Evolutionary conservation across 1,140 invertebrate species (phyloP), one percentile per base, ranked within the genome.

Genomic region (Polypedilum pembai): DNA sequence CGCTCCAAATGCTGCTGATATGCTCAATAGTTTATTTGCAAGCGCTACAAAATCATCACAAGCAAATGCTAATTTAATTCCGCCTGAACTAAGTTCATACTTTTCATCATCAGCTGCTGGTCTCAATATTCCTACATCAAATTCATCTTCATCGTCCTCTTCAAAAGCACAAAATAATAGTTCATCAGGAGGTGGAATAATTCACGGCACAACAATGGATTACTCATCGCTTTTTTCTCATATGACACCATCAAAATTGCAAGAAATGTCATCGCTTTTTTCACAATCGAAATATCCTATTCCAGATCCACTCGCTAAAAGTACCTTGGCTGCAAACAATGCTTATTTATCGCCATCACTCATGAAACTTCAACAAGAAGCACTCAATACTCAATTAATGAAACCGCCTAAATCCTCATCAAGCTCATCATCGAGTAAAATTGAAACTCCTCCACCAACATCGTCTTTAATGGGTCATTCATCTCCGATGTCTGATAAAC

Each of bases 261-360:
- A 82, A 76, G 81, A 82, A 33, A 81, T 82, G 73, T 77, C 80
- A 1, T 78, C 80, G 24, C 80, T 80, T 74, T 81, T 82, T 73
- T 79, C 80, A 41, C 80, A 80, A 76, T 80, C 81, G 73, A 81
- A 82, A 75, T 81, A 80, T 41, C 79, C 79, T 17, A 86, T 89
- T 77, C 88, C 88, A 1, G 88, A 89, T 83, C 88, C 88, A 0
- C 85, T 89, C 83, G 88, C 88, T 0, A 88, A 89, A 77, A 87
- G 86, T n/a, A 89, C 88, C 40, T 80, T 89, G 76, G 88, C 87
- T 0, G 87, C 87, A 2, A 89, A 88, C 77, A 89, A 89, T 77
- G 88, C 89, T 86, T 89, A 88, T 73, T 82, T 89, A 76, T 86
- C 83, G 63, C 84, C 83, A 15, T 84, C 84, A 75, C 79, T 84